These are phyloP conservation scores for Megalurothrips usitatus DNA, from an alignment of 2,888 invertebrate species.

Conservation along the genomic window DNA sequence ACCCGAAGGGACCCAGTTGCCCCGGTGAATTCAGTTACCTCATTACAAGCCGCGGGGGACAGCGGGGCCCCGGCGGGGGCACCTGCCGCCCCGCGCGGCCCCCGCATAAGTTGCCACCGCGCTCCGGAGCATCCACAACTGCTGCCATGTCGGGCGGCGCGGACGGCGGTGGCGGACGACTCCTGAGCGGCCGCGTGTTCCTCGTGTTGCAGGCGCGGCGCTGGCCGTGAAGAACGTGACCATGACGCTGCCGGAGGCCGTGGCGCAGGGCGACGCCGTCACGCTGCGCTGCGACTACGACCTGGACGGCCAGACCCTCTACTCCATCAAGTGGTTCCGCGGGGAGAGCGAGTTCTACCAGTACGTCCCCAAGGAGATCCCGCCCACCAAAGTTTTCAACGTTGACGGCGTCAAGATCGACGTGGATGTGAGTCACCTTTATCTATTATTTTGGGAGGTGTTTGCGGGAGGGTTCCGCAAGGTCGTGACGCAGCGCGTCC, in stretches of 20 bases:
- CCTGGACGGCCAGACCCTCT: conserved; percentile 11
- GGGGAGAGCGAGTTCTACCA: conserved; percentile 18
- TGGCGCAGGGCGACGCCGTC: background rate
- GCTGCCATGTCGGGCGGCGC: too few relatives aligned
- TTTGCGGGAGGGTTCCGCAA: too few relatives aligned
- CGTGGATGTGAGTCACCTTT: conserved; percentile 18
- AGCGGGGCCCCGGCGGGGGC: too few relatives aligned
- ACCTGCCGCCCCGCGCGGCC: too few relatives aligned
- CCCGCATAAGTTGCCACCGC: too few relatives aligned
- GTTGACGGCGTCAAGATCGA: conserved; percentile 17
- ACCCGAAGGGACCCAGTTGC: background rate
- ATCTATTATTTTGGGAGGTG: background rate
- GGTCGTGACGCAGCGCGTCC: too few relatives aligned
- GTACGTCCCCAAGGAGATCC: conserved; percentile 20
- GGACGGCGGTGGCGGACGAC: background rate
- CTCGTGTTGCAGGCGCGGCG: background rate
- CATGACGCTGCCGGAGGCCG: background rate
- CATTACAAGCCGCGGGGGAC: background rate
- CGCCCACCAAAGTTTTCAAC: conserved; percentile 5
- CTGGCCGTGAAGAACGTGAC: background rate
- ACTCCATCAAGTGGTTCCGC: conserved; percentile 20
- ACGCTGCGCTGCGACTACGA: background rate
- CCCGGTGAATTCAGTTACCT: conserved; percentile 12
- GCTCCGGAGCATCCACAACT: too few relatives aligned
- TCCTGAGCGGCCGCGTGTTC: background rate